Evolutionary conservation across 2,888 invertebrate species (phyloP).

Genomic region (Ichneumoninae sp.): DNA sequence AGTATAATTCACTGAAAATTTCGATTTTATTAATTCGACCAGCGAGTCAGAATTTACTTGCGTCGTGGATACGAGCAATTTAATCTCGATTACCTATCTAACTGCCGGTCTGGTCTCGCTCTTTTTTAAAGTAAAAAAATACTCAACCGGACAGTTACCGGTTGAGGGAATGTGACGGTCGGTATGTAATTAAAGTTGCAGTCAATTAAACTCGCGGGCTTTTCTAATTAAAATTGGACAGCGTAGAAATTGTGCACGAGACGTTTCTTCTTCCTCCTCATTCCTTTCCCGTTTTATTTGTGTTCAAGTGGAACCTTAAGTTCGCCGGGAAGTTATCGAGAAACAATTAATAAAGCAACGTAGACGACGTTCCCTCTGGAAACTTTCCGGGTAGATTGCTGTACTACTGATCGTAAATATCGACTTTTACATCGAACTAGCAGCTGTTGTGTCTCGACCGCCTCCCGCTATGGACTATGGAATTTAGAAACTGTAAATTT

Average conservation of each 20-base stretch:
- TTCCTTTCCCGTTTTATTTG: conserved; percentile 21
- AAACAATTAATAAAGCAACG: conserved; percentile 7
- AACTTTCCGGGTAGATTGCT: not conserved
- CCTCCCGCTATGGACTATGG: not conserved
- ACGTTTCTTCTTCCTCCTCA: conserved; percentile 18
- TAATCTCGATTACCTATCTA: conserved; percentile 25
- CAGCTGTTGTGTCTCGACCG: not conserved
- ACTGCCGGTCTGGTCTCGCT: not conserved
- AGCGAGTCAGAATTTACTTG: conserved; percentile 36
- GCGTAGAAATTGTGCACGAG: conserved; percentile 27
- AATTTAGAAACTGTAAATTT: too few species aligned
- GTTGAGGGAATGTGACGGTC: conserved; percentile 27
- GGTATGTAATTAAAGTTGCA: conserved; percentile 51
- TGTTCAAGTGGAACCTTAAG: conserved; percentile 1
- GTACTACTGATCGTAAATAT: not conserved
- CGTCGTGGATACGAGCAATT: conserved; percentile 28
- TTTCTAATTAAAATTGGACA: conserved; percentile 53
- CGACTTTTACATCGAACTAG: conserved; percentile 10
- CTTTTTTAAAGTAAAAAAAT: conserved; percentile 30
- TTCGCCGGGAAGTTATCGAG: conserved; percentile 34
- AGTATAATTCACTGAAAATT: conserved; percentile 7
- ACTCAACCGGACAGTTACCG: conserved; percentile 3
- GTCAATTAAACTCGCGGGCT: conserved; percentile 50
- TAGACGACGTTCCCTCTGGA: not conserved
- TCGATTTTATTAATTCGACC: conserved; percentile 1